Conservation (phyloP, 2,113 vertebrate genomes). For the mouse (Mus musculus) region GRCm39 chr10:114625501-114626000, state of each 20-base stretch:
- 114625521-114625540: not conserved
- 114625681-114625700: constrained; percentile 36
- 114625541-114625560: not conserved
- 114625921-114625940: not conserved
- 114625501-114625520: constrained; percentile 1
- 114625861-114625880: not conserved
- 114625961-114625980: not conserved
- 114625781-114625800: not conserved
- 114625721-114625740: not conserved
- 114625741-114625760: not conserved
- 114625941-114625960: not conserved
- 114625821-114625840: constrained; percentile 29
- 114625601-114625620: not conserved
- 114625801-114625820: constrained; percentile 51
- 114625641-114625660: not conserved
- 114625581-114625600: not conserved
- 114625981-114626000: not conserved
- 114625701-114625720: not conserved
- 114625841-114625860: not conserved
- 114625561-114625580: constrained; percentile 13
- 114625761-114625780: not conserved
- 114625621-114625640: not conserved
- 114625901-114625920: constrained; percentile 48
- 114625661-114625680: not conserved
- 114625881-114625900: not conserved